Evolutionary conservation across 1,140 invertebrate species (phyloP).

Genomic region (Papilio glaucus): DNA sequence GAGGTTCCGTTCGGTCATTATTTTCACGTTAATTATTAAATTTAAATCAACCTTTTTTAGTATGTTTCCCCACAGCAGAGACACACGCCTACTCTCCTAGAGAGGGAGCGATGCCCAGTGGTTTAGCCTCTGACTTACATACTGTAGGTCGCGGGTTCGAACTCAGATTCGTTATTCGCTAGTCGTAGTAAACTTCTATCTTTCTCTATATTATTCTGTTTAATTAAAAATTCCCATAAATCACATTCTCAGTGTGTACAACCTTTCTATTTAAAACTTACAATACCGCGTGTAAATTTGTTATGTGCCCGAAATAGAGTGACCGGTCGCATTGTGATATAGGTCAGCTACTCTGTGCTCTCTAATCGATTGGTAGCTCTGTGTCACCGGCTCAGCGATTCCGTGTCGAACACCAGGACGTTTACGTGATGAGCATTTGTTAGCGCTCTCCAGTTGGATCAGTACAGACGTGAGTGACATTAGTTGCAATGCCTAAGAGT

Average conservation of each 20-base stretch:
- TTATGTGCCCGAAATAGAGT: constrained; percentile 8
- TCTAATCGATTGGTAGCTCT: constrained; percentile 10
- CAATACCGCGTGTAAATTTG: background rate
- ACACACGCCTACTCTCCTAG: too few relatives aligned
- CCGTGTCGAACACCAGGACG: background rate
- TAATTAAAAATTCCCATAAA: too few relatives aligned
- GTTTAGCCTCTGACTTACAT: too few relatives aligned
- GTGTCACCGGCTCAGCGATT: background rate
- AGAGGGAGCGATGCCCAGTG: too few relatives aligned
- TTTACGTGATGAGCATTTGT: constrained; percentile 19
- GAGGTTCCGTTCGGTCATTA: too few relatives aligned
- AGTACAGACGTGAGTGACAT: background rate
- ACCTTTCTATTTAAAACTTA: background rate
- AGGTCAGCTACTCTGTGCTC: constrained; percentile 12
- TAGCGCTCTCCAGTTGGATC: background rate
- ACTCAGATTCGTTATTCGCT: too few relatives aligned
- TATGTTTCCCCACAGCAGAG: too few relatives aligned
- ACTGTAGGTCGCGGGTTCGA: too few relatives aligned
- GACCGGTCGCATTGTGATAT: constrained; percentile 19
- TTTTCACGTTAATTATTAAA: too few relatives aligned
- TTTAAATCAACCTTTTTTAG: too few relatives aligned
- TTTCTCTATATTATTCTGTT: too few relatives aligned
- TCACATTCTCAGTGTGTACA: background rate
- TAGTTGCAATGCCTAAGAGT: background rate
- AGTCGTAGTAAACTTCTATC: too few relatives aligned